Base-by-base conservation (phyloP, 2,113 vertebrate species). In the Vicugna pacos region DNA sequence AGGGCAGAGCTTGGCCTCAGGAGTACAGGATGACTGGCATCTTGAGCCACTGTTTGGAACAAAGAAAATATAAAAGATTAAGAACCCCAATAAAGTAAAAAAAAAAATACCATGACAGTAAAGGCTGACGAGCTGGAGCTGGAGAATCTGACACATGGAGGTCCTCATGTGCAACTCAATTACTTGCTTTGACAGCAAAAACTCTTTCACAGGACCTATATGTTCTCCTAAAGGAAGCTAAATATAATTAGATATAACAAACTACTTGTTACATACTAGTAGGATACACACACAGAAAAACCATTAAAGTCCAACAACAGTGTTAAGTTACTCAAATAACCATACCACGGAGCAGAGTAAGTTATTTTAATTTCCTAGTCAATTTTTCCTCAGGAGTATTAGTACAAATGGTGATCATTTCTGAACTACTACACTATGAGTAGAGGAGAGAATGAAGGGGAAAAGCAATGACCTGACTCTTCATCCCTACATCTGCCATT, bases 321-420 rank as follows among this genome's bases (percentile, higher is more conserved):
- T 52, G 26, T 60, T 65, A 85, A 69, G 12, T 52, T 24, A 70
- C 48, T 93, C 73, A 91, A 95, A 79, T 84, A 86, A 73, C 32
- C 48, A 86, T 24, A 80, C 19, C n/a, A 73, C 42, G 64, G 17
- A 83, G 70, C 54, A 92, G 32, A 46, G 35, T 54, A 83, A 85
- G 15, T 82, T 80, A 91, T n/a, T 67, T 95, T 50, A 89, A 88
- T 79, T 89, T 88, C 54, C 72, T 86, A 52, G 50, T 76, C 42
- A 85, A 76, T 58, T 77, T 90, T 52, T 50, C 67, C 22, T 77
- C 24, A 73, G 48, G 28, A 80, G 92, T 92, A 89, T 15, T 19
- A 60, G 5, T 86, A 76, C 30, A 93, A 83, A 76, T 77, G 54
- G 38, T 46, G n/a, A 83, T 48, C 35, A 65, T 72, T 87, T 89